Base-by-base conservation (phyloP, 2,797 vertebrate genomes). In the Cyprinodon diabolis region DNA sequence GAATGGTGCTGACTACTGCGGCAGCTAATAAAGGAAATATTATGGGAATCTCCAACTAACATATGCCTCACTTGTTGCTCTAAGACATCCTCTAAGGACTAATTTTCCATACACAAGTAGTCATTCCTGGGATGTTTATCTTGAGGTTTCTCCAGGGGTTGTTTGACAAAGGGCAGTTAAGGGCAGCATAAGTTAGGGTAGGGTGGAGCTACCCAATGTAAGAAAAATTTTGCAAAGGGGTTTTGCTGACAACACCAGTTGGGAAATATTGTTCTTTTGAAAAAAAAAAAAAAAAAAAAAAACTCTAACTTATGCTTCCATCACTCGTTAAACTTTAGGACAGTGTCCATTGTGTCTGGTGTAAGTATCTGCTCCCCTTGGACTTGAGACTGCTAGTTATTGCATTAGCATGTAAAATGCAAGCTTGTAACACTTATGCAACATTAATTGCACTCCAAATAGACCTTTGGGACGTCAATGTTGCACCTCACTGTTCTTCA, bases 1-100 rank as follows among this genome's bases (percentile, higher is more conserved):
- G 81, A 80, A 0, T 91, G 90, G 83, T 76, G 90, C 52, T 90
- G 75, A 92, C 7, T 60, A 35, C 52, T 63, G 4, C 15, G 71
- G 21, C 49, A 6, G 60, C 52, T 2, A 13, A 11, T 4, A 8
- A 54, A 25, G 56, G 25, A 65, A 52, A 23, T 37, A 13, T 25
- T 67, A 58, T 66, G 8, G 25, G 56, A 77, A 52, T 66, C 66
- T 49, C 40, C 35, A 23, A 43, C 43, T 75, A 52, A 58, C 8
- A 56, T 71, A 6, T 71, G 74, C 51, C 67, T 63, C 51, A 72
- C 56, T 7, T 15, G 17, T 69, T 47, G 58, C 23, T 75, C 40
- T 62, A 66, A 13, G 37, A 43, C 19, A 62, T 62, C 21, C 8
- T 21, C 52, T 21, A 63, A 17, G 8, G 17, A 63, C 35, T 4